Conservation (phyloP, 1,140 invertebrate genomes). For the Scylla paramamosain region DNA sequence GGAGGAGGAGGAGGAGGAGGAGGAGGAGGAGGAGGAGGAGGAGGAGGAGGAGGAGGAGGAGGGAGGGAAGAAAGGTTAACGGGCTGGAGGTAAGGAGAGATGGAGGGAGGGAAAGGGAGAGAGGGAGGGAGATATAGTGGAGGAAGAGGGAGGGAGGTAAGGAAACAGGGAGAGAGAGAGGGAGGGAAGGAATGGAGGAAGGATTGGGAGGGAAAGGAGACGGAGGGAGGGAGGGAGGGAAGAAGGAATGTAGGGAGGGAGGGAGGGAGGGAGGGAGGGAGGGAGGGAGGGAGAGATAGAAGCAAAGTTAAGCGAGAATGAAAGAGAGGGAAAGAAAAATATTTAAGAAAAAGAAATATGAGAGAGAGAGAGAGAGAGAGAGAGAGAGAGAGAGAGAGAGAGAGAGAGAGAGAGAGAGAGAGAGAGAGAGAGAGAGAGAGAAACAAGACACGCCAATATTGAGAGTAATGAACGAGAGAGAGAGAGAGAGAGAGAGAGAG, state of each 20-base stretch:
- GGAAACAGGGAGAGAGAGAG: not conserved
- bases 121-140: not conserved
- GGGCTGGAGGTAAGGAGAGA: not conserved
- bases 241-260: not conserved
- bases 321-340: not conserved
- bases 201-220: not conserved
- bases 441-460: too few species aligned
- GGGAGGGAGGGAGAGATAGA: not conserved
- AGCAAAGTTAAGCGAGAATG: not conserved
- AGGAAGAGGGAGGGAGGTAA: not conserved
- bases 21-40: not conserved
- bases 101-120: not conserved
- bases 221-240: not conserved
- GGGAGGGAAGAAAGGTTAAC: not conserved
- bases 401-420: constrained; percentile 19
- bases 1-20: not conserved
- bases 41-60: not conserved
- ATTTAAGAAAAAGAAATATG: not conserved
- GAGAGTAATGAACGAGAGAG: too few species aligned
- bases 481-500: not conserved
- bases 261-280: too few species aligned
- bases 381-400: not conserved
- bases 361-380: constrained; percentile 30
- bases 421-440: too few species aligned
- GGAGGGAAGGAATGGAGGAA: not conserved